Base-by-base conservation (phyloP, 2,888 invertebrate genomes). In the Liodrosophila aerea region DNA sequence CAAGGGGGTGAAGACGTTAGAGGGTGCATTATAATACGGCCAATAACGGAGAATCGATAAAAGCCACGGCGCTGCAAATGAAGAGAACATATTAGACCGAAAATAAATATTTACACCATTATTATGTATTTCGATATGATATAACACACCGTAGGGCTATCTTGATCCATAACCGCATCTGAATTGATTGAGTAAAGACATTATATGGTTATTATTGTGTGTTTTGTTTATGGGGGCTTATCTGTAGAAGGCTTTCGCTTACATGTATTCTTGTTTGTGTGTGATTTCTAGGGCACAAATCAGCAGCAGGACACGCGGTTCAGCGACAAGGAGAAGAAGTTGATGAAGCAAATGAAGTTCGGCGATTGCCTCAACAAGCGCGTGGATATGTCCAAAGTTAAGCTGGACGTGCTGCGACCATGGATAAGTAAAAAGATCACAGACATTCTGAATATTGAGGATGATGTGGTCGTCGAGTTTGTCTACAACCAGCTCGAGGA, bases 231-330 rank as follows among this genome's bases (percentile, higher is more conserved):
- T n/a, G n/a, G n/a, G n/a, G n/a, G n/a, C n/a, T n/a, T n/a, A n/a
- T n/a, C n/a, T n/a, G n/a, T n/a, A n/a, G n/a, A n/a, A n/a, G n/a
- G n/a, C n/a, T n/a, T n/a, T n/a, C n/a, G n/a, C n/a, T n/a, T n/a
- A n/a, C n/a, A n/a, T n/a, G n/a, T n/a, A n/a, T n/a, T n/a, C n/a
- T n/a, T n/a, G n/a, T n/a, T n/a, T n/a, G n/a, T n/a, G n/a, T n/a
- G n/a, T n/a, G n/a, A n/a, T n/a, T n/a, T n/a, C n/a, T 87, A 99
- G 98, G 99, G 99, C 71, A 99, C 99, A 29, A 98, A 96, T 87
- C 96, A 98, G 62, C 98, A 99, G 91, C 99, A 99, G 91, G 99
- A 99, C 91, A 98, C 97, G 87, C 95, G 99, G 88, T 99, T 99
- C 92, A 96, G 98, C 89, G 99, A 99, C 91, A 99, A 99, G 91